Conservation (phyloP, 2,797 vertebrate species). For the Clamator glandarius region DNA sequence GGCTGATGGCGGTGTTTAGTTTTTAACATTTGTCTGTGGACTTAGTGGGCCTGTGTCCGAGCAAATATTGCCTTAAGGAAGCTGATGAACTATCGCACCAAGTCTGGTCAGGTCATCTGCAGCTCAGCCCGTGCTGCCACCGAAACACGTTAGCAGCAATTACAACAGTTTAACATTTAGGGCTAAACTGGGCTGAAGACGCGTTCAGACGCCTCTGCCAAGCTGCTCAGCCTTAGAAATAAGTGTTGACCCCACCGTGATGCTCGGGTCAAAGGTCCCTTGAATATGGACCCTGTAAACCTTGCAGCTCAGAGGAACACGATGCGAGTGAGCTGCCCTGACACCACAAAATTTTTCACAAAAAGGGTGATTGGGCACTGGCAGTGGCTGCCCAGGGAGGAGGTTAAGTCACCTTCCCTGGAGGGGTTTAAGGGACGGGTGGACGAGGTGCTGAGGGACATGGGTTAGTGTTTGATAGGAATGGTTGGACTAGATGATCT, state of each 20-base stretch:
- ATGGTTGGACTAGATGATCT: too few species aligned
- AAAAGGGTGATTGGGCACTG: too few species aligned
- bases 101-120: background rate
- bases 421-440: too few species aligned
- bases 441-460: too few species aligned
- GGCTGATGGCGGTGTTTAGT: constrained; percentile 21
- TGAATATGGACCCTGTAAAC: background rate
- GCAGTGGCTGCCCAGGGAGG: too few species aligned
- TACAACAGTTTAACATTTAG: background rate
- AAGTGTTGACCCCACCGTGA: rapidly evolving
- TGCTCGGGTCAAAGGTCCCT: background rate
- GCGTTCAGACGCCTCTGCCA: background rate
- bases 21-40: constrained; percentile 51
- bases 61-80: constrained; percentile 47
- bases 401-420: too few species aligned
- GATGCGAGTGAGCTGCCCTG: rapidly evolving
- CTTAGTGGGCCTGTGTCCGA: background rate
- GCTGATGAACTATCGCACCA: background rate
- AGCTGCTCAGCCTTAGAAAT: background rate
- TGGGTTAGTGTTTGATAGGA: too few species aligned
- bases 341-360: too few species aligned
- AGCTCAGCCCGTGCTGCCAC: background rate
- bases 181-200: background rate
- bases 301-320: background rate
- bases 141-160: background rate